Percentiles rank a stretch among this genome's conserved stretches.
phyloP scores from a whole-genome alignment of 2,113 vertebrate genomes.

The Scomber scombrus region DNA sequence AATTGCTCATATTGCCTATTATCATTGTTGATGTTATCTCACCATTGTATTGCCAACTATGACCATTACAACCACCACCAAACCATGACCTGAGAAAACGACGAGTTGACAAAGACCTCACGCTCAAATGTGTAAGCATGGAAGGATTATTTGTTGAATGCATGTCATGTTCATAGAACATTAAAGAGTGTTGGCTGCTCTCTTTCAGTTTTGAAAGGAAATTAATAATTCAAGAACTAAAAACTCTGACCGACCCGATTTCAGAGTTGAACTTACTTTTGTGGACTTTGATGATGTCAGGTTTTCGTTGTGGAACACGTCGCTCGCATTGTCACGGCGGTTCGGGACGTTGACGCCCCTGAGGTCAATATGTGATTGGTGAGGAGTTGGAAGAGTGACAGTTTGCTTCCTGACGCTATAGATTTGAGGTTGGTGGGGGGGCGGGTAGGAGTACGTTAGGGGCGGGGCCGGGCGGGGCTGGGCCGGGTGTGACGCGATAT shows the following conservation, averaged over 20 bases:
- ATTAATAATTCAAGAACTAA: not conserved
- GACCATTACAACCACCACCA: constrained; percentile 52
- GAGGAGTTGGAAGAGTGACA: constrained; percentile 73
- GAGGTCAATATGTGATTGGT: constrained; percentile 80
- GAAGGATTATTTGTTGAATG: constrained; percentile 13
- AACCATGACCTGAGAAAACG: constrained; percentile 30
- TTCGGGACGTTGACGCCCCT: constrained; percentile 41
- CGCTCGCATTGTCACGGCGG: constrained; percentile 17
- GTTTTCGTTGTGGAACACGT: not conserved
- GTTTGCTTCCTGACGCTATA: constrained; percentile 66
- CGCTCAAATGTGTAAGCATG: not conserved
- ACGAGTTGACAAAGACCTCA: constrained; percentile 52
- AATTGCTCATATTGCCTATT: constrained; percentile 37
- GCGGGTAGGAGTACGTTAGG: not conserved
- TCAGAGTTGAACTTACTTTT: constrained; percentile 28
- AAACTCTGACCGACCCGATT: not conserved
- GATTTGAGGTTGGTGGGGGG: constrained; percentile 29
- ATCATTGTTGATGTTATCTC: constrained; percentile 46
- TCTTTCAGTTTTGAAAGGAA: constrained; percentile 13
- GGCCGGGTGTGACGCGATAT: constrained; percentile 67
- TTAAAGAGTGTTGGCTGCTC: no score
- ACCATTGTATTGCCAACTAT: constrained; percentile 20
- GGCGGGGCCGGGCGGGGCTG: constrained; percentile 39
- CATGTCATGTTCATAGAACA: not conserved
- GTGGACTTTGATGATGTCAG: not conserved